Base-by-base conservation (phyloP, 2,113 vertebrate species). In the Herpetotheres cachinnans region DNA sequence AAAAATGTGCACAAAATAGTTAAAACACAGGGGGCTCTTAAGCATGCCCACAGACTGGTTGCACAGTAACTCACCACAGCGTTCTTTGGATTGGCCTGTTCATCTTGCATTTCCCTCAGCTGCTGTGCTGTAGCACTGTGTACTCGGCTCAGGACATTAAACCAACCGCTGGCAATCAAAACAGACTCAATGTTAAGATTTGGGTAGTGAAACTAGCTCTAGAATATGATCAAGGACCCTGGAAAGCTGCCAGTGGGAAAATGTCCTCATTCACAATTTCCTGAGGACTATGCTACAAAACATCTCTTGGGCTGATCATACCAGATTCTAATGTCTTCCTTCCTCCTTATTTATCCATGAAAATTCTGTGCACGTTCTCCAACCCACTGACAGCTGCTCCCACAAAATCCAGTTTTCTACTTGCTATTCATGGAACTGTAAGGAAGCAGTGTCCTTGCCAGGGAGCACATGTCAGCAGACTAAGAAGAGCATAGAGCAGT, bases 81-180 rank as follows among this genome's bases (percentile, higher is more conserved):
- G 61, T 99, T 99, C 98, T 99, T 99, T 32, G 99, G 99, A 93
- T 99, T 99, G 95, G 99, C 99, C 96, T 99, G 99, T 90, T 99
- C 99, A 69, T 99, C 99, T 40, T 99, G 99, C 99, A 99, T 99
- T 93, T 99, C 99, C 95, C 98, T 97, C 94, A 99, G 98, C 97
- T 99, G 99, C 96, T 99, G 99, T 0, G 98, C 98, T 25, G 99
- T 99, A 79, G 99, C 99, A 2, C 98, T 98, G 89, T 99, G 98
- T 17, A 99, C 99, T 79, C 99, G 98, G 86, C 98, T 99, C 94
- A 99, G 98, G 76, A 99, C 98, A 10, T 98, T 99, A 89, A 99
- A 99, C 99, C 99, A 99, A 19, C 98, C 99, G 0, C 99, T 99
- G 96, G 44, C 94, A 92, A 95, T 27, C 25, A 13, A 93, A 93